These are phyloP conservation scores for Hesperophylax magnus DNA, from an alignment of 1,140 invertebrate species.

Conservation along the genomic window DNA sequence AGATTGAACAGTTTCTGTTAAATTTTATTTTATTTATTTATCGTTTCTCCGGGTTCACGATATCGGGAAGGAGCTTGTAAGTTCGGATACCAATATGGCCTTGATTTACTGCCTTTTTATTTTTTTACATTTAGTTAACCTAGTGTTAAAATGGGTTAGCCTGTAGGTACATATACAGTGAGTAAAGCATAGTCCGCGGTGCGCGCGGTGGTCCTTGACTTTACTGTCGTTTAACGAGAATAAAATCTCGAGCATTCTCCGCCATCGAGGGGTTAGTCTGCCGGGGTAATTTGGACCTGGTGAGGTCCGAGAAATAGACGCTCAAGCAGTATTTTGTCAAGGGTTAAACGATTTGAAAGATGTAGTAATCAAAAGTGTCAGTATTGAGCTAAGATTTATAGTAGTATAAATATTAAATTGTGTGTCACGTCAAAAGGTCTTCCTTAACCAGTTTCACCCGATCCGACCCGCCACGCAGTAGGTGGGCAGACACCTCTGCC, in stretches of 20 bases:
- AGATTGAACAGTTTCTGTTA: too few species aligned
- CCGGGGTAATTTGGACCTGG: background rate
- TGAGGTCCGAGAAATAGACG: background rate
- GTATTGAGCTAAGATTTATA: background rate
- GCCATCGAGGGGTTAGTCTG: slow-evolving; percentile 2
- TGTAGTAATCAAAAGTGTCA: background rate
- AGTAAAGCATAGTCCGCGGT: too few species aligned
- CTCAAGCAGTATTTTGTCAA: background rate
- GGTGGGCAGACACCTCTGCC: too few species aligned
- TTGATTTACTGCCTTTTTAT: too few species aligned
- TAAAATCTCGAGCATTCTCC: slow-evolving; percentile 45
- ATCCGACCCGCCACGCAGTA: too few species aligned
- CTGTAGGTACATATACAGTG: background rate
- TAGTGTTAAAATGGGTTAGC: background rate
- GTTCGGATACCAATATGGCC: too few species aligned
- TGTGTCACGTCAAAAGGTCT: too few species aligned
- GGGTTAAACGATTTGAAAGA: background rate
- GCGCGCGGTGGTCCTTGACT: slow-evolving; percentile 10
- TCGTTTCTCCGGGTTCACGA: too few species aligned
- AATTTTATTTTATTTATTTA: too few species aligned
- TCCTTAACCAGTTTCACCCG: too few species aligned
- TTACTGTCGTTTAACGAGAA: slow-evolving; percentile 52
- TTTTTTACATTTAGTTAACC: too few species aligned
- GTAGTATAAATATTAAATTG: background rate
- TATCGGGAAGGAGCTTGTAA: too few species aligned